Evolutionary conservation across 2,797 vertebrate genomes (phyloP).

Genomic region (Falco columbarius): DNA sequence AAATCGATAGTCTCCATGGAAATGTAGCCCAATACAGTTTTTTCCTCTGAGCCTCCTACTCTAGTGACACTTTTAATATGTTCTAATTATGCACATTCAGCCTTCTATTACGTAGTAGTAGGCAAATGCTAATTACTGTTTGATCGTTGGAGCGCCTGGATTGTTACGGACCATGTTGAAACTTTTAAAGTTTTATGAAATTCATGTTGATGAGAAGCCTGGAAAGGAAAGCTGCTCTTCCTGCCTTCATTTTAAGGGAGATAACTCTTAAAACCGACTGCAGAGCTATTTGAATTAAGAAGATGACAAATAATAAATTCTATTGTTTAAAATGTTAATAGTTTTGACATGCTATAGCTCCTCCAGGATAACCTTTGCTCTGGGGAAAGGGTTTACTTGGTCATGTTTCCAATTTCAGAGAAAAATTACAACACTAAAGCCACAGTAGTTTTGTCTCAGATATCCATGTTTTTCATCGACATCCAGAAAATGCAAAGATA

Average conservation of each 20-base stretch:
- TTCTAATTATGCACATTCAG: background rate
- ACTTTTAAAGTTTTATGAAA: background rate
- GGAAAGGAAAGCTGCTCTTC: background rate
- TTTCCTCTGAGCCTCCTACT: background rate
- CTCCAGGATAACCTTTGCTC: background rate
- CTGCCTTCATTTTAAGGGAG: background rate
- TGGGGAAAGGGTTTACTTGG: background rate
- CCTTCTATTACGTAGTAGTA: background rate
- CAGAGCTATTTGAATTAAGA: background rate
- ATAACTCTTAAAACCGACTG: conserved; percentile 23
- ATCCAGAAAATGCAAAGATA: background rate
- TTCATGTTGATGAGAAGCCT: background rate
- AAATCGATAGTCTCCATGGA: background rate
- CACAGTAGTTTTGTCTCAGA: background rate
- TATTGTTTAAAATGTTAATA: background rate
- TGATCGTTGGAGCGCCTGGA: background rate
- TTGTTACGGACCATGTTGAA: background rate
- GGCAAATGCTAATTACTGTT: background rate
- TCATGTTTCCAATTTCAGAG: background rate
- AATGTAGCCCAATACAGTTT: background rate
- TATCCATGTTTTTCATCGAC: background rate
- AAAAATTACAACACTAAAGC: background rate
- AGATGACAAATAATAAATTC: background rate
- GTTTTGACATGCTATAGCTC: background rate
- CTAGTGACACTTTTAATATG: background rate